Evolutionary conservation across 2,113 vertebrate species (phyloP), one percentile per base, ranked within the genome.

Genomic region (Misgurnus anguillicaudatus): DNA sequence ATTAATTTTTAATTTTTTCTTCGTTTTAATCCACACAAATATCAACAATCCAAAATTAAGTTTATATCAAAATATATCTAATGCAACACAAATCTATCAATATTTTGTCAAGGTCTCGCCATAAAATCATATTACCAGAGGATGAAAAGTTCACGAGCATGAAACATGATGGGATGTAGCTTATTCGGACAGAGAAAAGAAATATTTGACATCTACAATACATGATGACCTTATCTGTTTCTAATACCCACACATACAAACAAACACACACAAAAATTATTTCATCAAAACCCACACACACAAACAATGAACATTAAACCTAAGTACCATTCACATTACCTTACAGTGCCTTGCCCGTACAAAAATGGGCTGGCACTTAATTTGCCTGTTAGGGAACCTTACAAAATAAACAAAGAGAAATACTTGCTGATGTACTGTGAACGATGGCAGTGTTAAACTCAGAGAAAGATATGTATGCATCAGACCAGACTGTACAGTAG

Each of bases 391-490:
- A 4, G 31, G 58, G 65, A 9, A 58, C 7, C 17, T 65, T 60
- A 53, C 19, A 61, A 76, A 45, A 78, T 75, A 84, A 78, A 38
- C n/a, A 7, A 16, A 38, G 58, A 45, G 36, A 61, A 19, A 63
- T 70, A 39, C 31, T 55, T 82, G 85, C 82, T 86, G 82, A 83
- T 82, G 82, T 80, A 64, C 17, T 55, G 61, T 82, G 78, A 78
- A 79, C 48, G 38, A 80, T 73, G 72, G 77, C 72, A 75, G 80
- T 80, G 75, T 79, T 24, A 65, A 74, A 57, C 79, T 39, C 45
- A 75, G 55, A 78, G 36, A 63, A 67, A 24, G 70, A 82, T 78
- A 74, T 78, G 80, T 84, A 67, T 74, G 66, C 39, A 67, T 79
- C 62, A 75, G 74, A 69, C 61, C 61, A 42, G 57, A 74, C 67